Conservation (phyloP, 2,113 vertebrate genomes). For the Candoia aspera region DNA sequence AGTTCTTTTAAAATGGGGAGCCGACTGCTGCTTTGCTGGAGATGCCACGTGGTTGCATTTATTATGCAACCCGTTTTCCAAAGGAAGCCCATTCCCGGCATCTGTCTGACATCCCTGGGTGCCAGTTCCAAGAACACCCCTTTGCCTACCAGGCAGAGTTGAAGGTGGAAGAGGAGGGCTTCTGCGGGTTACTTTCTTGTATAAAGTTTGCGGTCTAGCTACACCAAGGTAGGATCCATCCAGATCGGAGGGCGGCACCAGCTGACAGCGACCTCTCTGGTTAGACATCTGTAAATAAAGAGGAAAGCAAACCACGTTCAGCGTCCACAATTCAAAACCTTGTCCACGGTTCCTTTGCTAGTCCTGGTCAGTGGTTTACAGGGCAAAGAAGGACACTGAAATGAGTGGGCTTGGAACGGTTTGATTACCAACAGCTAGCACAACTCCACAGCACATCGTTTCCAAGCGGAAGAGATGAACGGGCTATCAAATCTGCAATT, state of each 20-base stretch:
- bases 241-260: slow-evolving; percentile 36
- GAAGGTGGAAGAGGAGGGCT: slow-evolving; percentile 29
- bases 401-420: slow-evolving; percentile 27
- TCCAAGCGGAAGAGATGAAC: slow-evolving; percentile 47
- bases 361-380: background rate
- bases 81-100: background rate
- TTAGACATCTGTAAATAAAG: slow-evolving; percentile 57
- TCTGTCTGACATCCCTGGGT: slow-evolving; percentile 35
- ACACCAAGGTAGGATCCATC: slow-evolving; percentile 63
- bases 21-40: slow-evolving; percentile 39
- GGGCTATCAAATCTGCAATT: slow-evolving; percentile 62
- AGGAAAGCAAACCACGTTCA: slow-evolving; percentile 44
- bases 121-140: slow-evolving; percentile 26
- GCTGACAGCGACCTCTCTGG: slow-evolving; percentile 51
- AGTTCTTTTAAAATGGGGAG: slow-evolving; percentile 23
- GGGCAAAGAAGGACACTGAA: background rate
- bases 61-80: slow-evolving; percentile 46
- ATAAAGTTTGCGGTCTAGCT: slow-evolving; percentile 40
- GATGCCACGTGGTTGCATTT: slow-evolving; percentile 54
- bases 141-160: slow-evolving; percentile 57
- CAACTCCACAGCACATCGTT: slow-evolving; percentile 19
- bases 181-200: slow-evolving; percentile 45
- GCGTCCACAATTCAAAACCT: slow-evolving; percentile 21
- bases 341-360: background rate
- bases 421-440: slow-evolving; percentile 21